These are phyloP conservation scores for Neelides folsomi DNA, from an alignment of 2,888 invertebrate species.

Conservation along the genomic window DNA sequence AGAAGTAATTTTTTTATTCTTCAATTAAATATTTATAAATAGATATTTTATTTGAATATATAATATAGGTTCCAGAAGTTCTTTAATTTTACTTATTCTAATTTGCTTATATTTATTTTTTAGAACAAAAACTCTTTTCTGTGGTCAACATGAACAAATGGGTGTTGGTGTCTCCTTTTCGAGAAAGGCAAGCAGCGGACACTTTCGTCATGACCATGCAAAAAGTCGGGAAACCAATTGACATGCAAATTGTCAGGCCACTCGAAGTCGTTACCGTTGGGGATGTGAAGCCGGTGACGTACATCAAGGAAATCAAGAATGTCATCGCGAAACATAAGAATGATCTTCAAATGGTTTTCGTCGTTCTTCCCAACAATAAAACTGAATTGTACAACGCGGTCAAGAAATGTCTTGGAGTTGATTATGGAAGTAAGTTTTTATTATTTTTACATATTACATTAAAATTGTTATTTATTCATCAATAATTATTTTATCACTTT, in stretches of 20 bases:
- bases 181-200: constrained; percentile 3
- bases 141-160: constrained; percentile 3
- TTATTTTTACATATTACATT: neutral
- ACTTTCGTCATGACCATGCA: neutral
- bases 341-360: too few relatives aligned
- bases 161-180: constrained; percentile 2
- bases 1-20: constrained; percentile 37
- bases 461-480: neutral
- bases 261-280: constrained; percentile 5
- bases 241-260: constrained; percentile 2
- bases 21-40: too few relatives aligned
- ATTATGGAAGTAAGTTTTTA: constrained; percentile 11
- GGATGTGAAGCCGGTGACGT: neutral
- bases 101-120: neutral
- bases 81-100: constrained; percentile 1
- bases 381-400: constrained; percentile 1
- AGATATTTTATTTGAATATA: too few relatives aligned
- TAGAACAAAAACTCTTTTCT: neutral
- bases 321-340: too few relatives aligned
- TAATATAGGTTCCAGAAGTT: neutral
- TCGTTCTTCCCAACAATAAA: too few relatives aligned
- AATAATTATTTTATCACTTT: neutral
- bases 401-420: constrained; percentile 11
- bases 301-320: too few relatives aligned
- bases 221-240: constrained; percentile 1